A percentile compares a stretch with the other conserved stretches of the same genome.
These are phyloP conservation scores for Phalacrocorax aristotelis DNA, from an alignment of 2,113 vertebrate species.

Conservation along the genomic window DNA sequence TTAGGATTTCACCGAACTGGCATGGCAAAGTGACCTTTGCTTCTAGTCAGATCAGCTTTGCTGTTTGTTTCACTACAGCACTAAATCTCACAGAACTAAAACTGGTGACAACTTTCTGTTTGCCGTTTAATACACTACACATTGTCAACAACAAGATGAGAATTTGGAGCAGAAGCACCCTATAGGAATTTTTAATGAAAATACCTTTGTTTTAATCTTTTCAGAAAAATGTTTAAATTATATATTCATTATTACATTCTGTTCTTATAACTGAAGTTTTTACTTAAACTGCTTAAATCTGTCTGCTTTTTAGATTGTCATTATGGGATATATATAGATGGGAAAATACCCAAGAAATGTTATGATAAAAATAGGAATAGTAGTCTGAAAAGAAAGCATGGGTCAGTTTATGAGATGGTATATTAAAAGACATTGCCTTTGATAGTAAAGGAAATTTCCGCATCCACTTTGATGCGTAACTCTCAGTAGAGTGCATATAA, in stretches of 20 bases:
- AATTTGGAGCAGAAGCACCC: not conserved
- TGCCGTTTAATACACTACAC: not conserved
- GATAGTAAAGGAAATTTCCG: not conserved
- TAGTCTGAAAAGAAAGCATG: not conserved
- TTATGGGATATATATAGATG: not conserved
- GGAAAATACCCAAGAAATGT: conserved; percentile 19
- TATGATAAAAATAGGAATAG: conserved; percentile 10
- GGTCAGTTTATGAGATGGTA: not conserved
- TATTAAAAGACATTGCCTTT: conserved; percentile 2
- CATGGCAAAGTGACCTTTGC: not conserved
- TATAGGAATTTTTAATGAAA: not conserved
- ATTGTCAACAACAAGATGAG: not conserved
- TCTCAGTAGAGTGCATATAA: conserved; percentile 23
- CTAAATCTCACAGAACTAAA: not conserved
- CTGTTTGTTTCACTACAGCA: not conserved
- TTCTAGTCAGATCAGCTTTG: not conserved
- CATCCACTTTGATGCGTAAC: not conserved
- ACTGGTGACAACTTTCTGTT: not conserved
- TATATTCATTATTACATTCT: not conserved
- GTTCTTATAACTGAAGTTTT: not conserved
- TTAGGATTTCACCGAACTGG: not conserved
- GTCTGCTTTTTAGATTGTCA: not conserved
- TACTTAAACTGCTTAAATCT: not conserved
- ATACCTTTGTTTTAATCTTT: not conserved
- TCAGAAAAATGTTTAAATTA: not conserved